Percentiles rank a stretch among this genome's conserved stretches.
phyloP scores from a whole-genome alignment of 2,797 vertebrate genomes.

The Sebastes taczanowskii region DNA sequence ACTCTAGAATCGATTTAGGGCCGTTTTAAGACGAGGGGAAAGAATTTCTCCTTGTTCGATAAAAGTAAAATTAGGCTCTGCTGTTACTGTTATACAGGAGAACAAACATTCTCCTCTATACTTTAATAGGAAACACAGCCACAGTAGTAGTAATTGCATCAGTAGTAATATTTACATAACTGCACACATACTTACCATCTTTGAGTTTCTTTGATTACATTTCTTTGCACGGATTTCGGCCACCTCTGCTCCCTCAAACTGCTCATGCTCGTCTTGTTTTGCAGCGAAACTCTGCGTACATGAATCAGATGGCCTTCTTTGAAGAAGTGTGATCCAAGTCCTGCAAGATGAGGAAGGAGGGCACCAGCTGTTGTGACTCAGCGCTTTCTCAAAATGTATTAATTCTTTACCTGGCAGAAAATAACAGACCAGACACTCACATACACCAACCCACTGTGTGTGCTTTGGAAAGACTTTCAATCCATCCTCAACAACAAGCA shows the following conservation, averaged over 20 bases:
- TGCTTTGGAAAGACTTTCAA: slow-evolving; percentile 32
- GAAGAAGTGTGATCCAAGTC: slow-evolving; percentile 83
- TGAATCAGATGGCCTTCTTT: slow-evolving; percentile 86
- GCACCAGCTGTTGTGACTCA: neutral
- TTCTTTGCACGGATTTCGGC: neutral
- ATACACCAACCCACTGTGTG: slow-evolving; percentile 6
- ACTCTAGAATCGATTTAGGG: no score
- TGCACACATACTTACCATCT: neutral
- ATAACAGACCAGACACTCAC: slow-evolving; percentile 13
- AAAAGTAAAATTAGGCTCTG: no score
- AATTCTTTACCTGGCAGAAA: slow-evolving; percentile 12
- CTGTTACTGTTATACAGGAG: neutral
- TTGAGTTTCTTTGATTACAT: neutral
- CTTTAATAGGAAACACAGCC: neutral
- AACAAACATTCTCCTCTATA: neutral
- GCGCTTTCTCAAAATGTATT: slow-evolving; percentile 4
- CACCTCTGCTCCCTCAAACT: neutral
- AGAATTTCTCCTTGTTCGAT: no score
- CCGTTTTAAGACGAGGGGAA: no score
- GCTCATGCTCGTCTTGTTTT: slow-evolving; percentile 40
- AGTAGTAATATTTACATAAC: neutral
- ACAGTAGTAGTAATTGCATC: neutral
- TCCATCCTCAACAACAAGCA: slow-evolving; percentile 1
- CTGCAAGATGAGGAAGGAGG: slow-evolving; percentile 20
- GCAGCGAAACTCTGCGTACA: slow-evolving; percentile 86